Conservation (phyloP, 2,113 vertebrate genomes). For the Cranoglanis bouderius region DNA sequence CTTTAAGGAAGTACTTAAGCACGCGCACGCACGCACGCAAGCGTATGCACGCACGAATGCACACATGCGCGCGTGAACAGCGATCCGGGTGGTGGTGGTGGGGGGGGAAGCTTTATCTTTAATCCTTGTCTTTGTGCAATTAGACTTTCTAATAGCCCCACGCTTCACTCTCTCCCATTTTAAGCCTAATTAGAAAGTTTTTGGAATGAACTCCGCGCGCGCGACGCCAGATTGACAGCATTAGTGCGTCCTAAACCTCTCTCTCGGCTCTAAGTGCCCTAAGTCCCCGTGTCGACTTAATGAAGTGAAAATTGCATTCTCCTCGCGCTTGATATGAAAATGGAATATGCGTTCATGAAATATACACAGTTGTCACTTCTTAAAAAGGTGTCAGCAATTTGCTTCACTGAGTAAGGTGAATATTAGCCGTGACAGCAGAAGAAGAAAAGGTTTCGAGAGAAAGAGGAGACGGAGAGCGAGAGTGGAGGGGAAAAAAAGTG, state of each 20-base stretch:
- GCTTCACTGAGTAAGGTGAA: slow-evolving; percentile 88
- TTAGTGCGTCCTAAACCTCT: slow-evolving; percentile 74
- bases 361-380: slow-evolving; percentile 95
- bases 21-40: background rate
- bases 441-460: slow-evolving; percentile 64
- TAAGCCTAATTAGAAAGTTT: slow-evolving; percentile 58
- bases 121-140: slow-evolving; percentile 35
- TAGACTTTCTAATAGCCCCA: slow-evolving; percentile 47
- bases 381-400: slow-evolving; percentile 94
- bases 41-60: background rate
- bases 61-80: background rate
- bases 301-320: slow-evolving; percentile 97
- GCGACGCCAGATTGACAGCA: slow-evolving; percentile 58
- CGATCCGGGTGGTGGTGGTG: background rate
- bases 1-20: slow-evolving; percentile 26
- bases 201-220: slow-evolving; percentile 36
- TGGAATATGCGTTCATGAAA: slow-evolving; percentile 93
- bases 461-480: slow-evolving; percentile 13
- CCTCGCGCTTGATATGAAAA: slow-evolving; percentile 94
- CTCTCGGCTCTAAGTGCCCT: slow-evolving; percentile 77
- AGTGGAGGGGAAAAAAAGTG: slow-evolving; percentile 81
- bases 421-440: slow-evolving; percentile 85
- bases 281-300: slow-evolving; percentile 87
- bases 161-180: slow-evolving; percentile 46
- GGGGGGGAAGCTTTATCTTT: slow-evolving; percentile 5